Evolutionary conservation across 1,140 invertebrate genomes (phyloP), one percentile per base, ranked within the genome.

Genomic region (Drosophila orosa): DNA sequence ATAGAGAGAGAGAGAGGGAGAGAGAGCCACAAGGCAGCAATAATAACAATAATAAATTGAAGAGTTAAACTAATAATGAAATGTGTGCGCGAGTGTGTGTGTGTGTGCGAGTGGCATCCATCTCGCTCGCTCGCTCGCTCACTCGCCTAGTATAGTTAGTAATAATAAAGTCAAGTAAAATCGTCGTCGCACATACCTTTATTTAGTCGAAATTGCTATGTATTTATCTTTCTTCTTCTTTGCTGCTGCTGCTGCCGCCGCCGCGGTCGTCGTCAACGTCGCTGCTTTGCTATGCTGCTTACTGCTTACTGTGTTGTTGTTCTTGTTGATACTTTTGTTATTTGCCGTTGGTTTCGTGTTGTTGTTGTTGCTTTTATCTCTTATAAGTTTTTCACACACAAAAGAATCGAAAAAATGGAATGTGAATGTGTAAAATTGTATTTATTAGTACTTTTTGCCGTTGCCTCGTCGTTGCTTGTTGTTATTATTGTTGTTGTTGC

Each of bases 41-140:
- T 86, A 86, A 86, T 82, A 87, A 87, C 72, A 87, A 86, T 85
- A 87, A 87, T 89, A 87, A 87, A 87, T 87, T 87, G 83, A 87
- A 87, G 83, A 87, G 83, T 87, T 87, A 83, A 83, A 87, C 84
- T 86, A 86, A 86, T 86, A 86, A 87, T 78, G 75, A 86, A 87
- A 82, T 78, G 74, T 58, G 33, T 62, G 54, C 54, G 31, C 9
- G 25, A 42, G 52, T 63, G 66, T 82, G 55, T 72, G 48, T 62
- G 40, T 73, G 29, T 62, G 31, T 69, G 24, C 29, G 15, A 42
- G 35, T 57, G 68, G 19, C 60, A 37, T 67, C 54, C 58, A 50
- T 67, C 48, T 76, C 31, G 47, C 29, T 37, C 22, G 31, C 59
- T 33, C 59, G 33, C 59, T n/a, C n/a, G 17, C 60, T 62, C 44